Evolutionary conservation across 2,888 invertebrate genomes (phyloP).

Genomic region (Clusia tigrina): DNA sequence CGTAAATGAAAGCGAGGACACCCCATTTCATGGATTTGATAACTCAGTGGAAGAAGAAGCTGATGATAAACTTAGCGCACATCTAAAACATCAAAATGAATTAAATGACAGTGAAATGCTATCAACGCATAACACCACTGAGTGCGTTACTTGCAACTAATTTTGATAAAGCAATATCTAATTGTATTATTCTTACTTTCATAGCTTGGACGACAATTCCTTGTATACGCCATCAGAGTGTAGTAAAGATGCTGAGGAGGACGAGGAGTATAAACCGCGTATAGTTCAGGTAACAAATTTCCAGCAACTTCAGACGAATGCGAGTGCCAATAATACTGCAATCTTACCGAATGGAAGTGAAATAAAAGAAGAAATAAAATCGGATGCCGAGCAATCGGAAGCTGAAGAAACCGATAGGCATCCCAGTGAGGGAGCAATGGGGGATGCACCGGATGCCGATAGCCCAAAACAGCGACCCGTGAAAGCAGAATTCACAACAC

Average conservation of each 20-base stretch:
- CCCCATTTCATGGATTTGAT: no score
- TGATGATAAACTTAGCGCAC: no score
- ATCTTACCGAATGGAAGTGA: constrained; percentile 17
- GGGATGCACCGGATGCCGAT: neutral
- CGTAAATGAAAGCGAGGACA: constrained; percentile 38
- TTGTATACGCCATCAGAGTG: constrained; percentile 15
- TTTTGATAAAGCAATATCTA: neutral
- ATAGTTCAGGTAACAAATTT: constrained; percentile 63
- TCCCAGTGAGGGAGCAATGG: constrained; percentile 18
- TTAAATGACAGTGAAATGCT: no score
- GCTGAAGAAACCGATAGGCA: constrained; percentile 13
- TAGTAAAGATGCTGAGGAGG: constrained; percentile 36
- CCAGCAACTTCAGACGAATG: constrained; percentile 43
- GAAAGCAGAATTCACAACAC: constrained; percentile 13
- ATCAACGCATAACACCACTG: neutral
- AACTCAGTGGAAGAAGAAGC: no score
- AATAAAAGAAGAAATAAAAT: constrained; percentile 42
- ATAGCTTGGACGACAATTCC: constrained; percentile 32
- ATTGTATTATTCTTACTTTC: constrained; percentile 4
- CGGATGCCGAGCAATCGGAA: constrained; percentile 33
- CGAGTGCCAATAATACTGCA: constrained; percentile 1
- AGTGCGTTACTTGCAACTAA: no score
- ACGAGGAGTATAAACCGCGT: constrained; percentile 54
- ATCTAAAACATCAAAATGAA: no score
- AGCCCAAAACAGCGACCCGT: constrained; percentile 10